phyloP scores from a whole-genome alignment of 2,113 vertebrate species.

The Ceratotherium simum region DNA sequence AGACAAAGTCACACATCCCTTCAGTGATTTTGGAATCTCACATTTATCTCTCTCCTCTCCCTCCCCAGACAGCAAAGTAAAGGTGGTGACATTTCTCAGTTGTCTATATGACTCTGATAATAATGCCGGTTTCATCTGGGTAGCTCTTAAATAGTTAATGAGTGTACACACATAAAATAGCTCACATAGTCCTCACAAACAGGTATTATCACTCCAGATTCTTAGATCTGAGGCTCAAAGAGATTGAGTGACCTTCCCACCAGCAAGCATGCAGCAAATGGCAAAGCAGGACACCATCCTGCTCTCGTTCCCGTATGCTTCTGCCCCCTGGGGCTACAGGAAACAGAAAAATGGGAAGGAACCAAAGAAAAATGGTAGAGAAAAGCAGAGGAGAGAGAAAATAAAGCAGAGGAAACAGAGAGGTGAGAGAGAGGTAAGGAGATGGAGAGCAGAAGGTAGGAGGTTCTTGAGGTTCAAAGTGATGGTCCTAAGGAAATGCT shows the following conservation, averaged over 20 bases:
- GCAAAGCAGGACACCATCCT: background rate
- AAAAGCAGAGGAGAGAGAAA: background rate
- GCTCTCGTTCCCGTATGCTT: background rate
- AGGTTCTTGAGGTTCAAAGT: background rate
- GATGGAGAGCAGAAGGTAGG: background rate
- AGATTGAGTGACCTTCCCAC: background rate
- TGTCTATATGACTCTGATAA: background rate
- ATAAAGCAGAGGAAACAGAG: background rate
- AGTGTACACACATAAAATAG: background rate
- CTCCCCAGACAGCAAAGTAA: background rate
- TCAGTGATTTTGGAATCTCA: background rate
- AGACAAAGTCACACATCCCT: background rate
- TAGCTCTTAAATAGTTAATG: background rate
- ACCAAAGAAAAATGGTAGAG: background rate
- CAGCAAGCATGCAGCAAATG: background rate
- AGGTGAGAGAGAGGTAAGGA: background rate
- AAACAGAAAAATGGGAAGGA: background rate
- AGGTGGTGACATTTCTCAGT: background rate
- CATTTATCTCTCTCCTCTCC: background rate
- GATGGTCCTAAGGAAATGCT: background rate
- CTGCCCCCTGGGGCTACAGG: background rate
- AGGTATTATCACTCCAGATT: background rate
- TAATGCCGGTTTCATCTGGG: background rate
- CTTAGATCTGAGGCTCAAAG: background rate
- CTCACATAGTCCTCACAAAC: background rate